Conservation (phyloP, 2,113 vertebrate genomes). For the Corythaixoides concolor region DNA sequence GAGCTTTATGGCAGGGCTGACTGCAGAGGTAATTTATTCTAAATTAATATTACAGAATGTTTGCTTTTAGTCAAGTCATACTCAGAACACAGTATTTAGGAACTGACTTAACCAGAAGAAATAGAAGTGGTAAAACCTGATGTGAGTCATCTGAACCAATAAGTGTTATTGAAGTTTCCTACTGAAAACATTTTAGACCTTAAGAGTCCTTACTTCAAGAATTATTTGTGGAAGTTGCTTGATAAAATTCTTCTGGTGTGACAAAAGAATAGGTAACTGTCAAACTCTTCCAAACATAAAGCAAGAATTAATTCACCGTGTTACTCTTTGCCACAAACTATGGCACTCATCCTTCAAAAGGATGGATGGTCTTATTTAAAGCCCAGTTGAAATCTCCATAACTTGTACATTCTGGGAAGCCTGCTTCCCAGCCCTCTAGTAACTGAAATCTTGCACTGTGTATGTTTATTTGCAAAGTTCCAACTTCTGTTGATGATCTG, state of each 20-base stretch:
- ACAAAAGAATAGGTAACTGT: neutral
- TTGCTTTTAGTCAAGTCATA: neutral
- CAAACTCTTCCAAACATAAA: neutral
- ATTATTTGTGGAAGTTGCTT: neutral
- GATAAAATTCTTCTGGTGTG: neutral
- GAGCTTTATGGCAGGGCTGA: neutral
- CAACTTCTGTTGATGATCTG: neutral
- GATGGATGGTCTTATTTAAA: neutral
- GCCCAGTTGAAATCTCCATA: neutral
- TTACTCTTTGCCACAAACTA: neutral
- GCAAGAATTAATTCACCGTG: neutral
- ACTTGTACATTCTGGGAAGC: neutral
- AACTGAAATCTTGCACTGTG: neutral
- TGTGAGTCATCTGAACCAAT: neutral
- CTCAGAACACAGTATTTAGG: neutral
- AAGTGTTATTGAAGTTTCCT: neutral
- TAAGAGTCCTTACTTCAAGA: neutral
- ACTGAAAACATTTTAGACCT: neutral
- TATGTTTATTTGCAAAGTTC: neutral
- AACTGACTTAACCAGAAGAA: neutral
- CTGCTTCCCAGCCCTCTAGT: neutral
- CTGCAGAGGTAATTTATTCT: constrained; percentile 6
- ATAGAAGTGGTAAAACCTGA: neutral
- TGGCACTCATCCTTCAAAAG: neutral
- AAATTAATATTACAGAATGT: neutral